These are phyloP conservation scores for Drosophila bocki DNA, from an alignment of 1,140 invertebrate genomes.

Conservation along the genomic window DNA sequence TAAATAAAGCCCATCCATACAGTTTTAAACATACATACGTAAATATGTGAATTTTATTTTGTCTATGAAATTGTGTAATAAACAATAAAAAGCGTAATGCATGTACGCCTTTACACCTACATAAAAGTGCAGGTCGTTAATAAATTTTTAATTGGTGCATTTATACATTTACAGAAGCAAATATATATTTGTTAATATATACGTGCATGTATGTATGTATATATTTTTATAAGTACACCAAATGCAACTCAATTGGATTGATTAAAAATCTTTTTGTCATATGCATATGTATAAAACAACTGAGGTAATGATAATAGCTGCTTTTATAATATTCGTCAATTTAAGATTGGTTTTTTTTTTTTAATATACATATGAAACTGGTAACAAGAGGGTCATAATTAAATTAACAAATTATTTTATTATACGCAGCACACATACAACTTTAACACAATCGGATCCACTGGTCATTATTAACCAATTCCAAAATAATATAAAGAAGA, in stretches of 20 bases:
- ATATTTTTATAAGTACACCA: background rate
- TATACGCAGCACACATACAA: too few species aligned
- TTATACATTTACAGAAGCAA: background rate
- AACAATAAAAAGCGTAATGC: background rate
- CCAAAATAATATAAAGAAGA: too few species aligned
- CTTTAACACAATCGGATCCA: too few species aligned
- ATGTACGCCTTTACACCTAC: background rate
- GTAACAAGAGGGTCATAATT: background rate
- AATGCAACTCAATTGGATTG: constrained; percentile 27
- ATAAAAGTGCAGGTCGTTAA: background rate
- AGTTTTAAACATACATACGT: constrained; percentile 36
- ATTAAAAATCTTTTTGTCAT: constrained; percentile 20
- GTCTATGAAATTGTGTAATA: background rate
- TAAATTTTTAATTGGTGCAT: constrained; percentile 24
- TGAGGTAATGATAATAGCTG: background rate
- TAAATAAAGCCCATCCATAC: constrained; percentile 75
- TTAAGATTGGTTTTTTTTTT: background rate
- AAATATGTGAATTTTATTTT: background rate
- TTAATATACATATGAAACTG: background rate
- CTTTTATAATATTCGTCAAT: background rate
- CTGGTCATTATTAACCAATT: too few species aligned
- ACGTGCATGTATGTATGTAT: background rate
- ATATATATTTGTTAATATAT: background rate
- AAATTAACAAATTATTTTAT: too few species aligned
- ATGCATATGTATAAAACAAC: background rate